Base-by-base conservation (phyloP, 2,797 vertebrate genomes). In the Gymnodraco acuticeps region DNA sequence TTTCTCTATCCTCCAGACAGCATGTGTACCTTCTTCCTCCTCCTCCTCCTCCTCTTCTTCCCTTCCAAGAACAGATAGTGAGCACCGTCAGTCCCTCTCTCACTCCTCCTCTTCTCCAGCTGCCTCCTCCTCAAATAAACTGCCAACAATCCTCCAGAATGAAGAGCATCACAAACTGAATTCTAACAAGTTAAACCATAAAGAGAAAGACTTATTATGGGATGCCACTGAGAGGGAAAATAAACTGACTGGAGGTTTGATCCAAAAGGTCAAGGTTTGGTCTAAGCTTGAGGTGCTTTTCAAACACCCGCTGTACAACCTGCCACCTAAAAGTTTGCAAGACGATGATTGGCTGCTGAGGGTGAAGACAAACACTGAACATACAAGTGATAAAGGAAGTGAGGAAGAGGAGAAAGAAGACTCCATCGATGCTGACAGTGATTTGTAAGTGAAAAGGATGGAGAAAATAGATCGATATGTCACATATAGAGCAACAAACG, bases 281-380 rank as follows among this genome's bases (percentile, higher is more conserved):
- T 88, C 94, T 17, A 96, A 95, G 80, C 79, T 96, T 76, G 87
- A 82, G 0, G 92, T 86, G 0, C 92, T 97, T 62, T 97, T 96
- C 53, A 2, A 92, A 42, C 96, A 98, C 73, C 93, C 91, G 0
- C 91, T 96, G 41, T 96, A 96, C 87, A 96, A 95, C 67, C 75
- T 93, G 75, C 93, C 92, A 0, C 60, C 68, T 1, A 92, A 92
- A 0, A 61, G 81, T 31, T 82, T 94, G 61, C 87, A 73, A 0
- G 93, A 96, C 17, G 94, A 95, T 5, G 96, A 97, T 74, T 94
- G 94, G 87, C 92, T 98, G 47, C 94, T 97, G 67, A 88, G 81
- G 1, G 23, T 96, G 73, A 96, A 94, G 66, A 73, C 86, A 19
- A 71, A 87, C 19, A 71, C 87, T 64, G 92, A 84, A 80, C 87